Conservation (phyloP, 1,140 invertebrate genomes). For the Drosophila subobscura region DNA sequence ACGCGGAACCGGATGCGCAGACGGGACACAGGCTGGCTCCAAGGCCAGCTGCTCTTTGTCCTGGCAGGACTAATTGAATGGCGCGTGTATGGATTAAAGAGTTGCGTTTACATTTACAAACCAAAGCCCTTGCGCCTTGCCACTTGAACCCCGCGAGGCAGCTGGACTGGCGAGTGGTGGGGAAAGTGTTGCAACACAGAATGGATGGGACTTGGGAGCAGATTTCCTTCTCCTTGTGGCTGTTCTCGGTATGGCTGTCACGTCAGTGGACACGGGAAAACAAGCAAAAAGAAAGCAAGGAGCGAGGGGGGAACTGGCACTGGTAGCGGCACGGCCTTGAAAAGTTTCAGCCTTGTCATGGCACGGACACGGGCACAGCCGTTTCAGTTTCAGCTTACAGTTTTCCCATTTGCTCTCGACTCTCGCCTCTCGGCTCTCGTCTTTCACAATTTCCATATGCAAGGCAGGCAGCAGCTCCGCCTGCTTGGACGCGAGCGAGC, state of each 20-base stretch:
- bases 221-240: neutral
- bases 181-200: neutral
- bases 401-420: conserved; percentile 20
- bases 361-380: conserved; percentile 30
- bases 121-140: conserved; percentile 32
- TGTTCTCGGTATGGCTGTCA: conserved; percentile 48
- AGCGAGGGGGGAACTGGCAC: conserved; percentile 11
- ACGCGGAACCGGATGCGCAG: conserved; percentile 5
- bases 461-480: conserved; percentile 19
- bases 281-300: conserved; percentile 16
- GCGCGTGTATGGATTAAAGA: conserved; percentile 55
- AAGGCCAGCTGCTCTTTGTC: conserved; percentile 19
- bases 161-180: neutral
- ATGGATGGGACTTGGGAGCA: neutral
- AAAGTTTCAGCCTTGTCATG: conserved; percentile 54
- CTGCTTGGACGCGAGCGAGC: neutral
- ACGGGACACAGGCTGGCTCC: conserved; percentile 4
- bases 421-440: neutral
- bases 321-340: conserved; percentile 49
- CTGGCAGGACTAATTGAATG: conserved; percentile 27
- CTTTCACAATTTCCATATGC: conserved; percentile 46
- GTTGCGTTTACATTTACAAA: conserved; percentile 64
- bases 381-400: conserved; percentile 45
- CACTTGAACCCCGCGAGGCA: conserved; percentile 8
- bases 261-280: conserved; percentile 40